Evolutionary conservation across 2,113 vertebrate genomes (phyloP), one percentile per base, ranked within the genome.

Genomic region (Scophthalmus maximus): DNA sequence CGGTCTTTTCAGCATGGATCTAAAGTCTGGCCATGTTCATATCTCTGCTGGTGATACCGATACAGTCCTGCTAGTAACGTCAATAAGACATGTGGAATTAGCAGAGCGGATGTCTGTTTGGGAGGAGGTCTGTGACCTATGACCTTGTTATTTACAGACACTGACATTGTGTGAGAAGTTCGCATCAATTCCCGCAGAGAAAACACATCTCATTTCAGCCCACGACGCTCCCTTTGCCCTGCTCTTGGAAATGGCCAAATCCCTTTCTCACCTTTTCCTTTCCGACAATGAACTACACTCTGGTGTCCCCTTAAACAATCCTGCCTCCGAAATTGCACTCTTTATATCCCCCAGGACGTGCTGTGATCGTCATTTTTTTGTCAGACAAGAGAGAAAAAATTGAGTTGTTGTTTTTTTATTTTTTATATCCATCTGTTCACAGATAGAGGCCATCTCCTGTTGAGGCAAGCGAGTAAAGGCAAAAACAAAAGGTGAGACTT

Each of bases 401-500:
- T 36, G 8, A 30, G 9, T 26, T 51, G n/a, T n/a, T n/a, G 2
- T 34, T 34, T 34, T 67, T 23, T 64, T 51, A 60, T 18, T 59
- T 62, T 52, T 68, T 52, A 18, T 26, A 0, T 62, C 49, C 11
- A 46, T 69, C 22, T 74, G 29, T 78, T 85, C 61, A 11, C 76
- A 93, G 94, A 82, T 25, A 55, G 52, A 67, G 32, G 73, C 25
- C 52, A 58, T 11, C 71, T 51, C 27, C 53, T 65, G 14, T 51
- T 56, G 25, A 76, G 18, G 36, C 66, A 65, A 47, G 47, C 83
- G 15, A 73, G 47, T 3, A 93, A 87, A 87, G 84, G 87, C 57
- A 94, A 93, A 84, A 91, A 65, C 66, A 94, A 91, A 89, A 89
- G 93, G 93, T 94, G 69, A 87, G 88, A 46, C 18, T 2, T 6